Base-by-base conservation (phyloP, 2,888 invertebrate species). In the Metopia argyrocephala region DNA sequence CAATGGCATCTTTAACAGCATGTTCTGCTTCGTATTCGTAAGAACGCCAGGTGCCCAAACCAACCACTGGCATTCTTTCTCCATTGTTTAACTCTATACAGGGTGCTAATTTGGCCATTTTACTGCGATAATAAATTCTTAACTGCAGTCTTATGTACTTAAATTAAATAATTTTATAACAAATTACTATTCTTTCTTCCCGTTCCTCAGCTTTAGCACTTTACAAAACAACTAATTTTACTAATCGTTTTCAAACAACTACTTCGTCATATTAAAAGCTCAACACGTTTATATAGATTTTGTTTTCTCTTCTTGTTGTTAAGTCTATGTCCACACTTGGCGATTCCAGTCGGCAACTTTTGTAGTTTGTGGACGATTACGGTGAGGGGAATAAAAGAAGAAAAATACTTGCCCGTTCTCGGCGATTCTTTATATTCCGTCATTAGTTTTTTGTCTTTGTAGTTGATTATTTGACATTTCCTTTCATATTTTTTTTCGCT, bases 41-140 rank as follows among this genome's bases (percentile, higher is more conserved):
- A 3, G 89, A 87, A 3, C 85, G 87, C 87, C 89, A 90, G 5
- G 95, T 96, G 6, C 95, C 96, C 20, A 96, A 91, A 0, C 95
- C 95, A 1, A 95, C 87, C 2, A 92, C 91, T 0, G 95, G 95
- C 85, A 94, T 92, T 81, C 93, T 91, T 23, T 89, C 84, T 0
- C 93, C 94, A 86, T 94, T 94, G 85, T 91, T 92, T 12, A 95
- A 92, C 82, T 92, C 92, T 0, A 94, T 88, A 83, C 86, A 91
- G 0, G 93, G 93, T n/a, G 92, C 86, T 64, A 86, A 66, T 20
- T 82, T 83, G 3, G 84, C 15, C 15, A 84, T 69, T 56, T 23
- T 38, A 12, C 76, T 71, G n/a, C n/a, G 9, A 61, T 28, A 45
- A 45, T 61, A 7, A 5, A 52, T 20, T 61, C 23, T 64, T 23